phyloP scores from a whole-genome alignment of 2,888 invertebrate species.

The Candidula unifasciata region DNA sequence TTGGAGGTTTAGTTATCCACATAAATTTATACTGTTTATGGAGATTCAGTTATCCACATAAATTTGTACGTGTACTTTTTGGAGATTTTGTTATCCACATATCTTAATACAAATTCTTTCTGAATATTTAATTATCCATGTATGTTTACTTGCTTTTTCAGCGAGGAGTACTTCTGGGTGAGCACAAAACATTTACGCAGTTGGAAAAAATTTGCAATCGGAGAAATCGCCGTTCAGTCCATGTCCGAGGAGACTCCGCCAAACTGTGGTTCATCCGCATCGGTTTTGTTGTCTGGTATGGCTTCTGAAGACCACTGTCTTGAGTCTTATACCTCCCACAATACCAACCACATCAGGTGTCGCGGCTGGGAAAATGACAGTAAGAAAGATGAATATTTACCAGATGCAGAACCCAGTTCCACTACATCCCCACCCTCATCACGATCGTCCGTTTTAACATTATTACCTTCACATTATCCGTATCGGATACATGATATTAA shows the following conservation, averaged over 20 bases:
- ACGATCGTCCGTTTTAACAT: not conserved
- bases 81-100: not conserved
- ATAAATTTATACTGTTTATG: too few relatives aligned
- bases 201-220: conserved; percentile 80
- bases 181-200: conserved; percentile 81
- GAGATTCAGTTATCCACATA: too few relatives aligned
- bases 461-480: not conserved
- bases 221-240: conserved; percentile 47
- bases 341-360: not conserved
- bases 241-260: not conserved
- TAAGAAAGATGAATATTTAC: conserved; percentile 12
- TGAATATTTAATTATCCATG: not conserved
- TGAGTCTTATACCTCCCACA: not conserved
- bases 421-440: conserved; percentile 2
- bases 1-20: too few relatives aligned
- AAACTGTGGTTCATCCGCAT: not conserved
- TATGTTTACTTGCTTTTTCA: conserved; percentile 23
- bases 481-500: not conserved
- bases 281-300: not conserved
- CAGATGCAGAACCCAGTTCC: conserved; percentile 1
- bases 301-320: conserved; percentile 7
- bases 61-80: not conserved
- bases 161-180: conserved; percentile 76
- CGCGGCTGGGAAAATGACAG: not conserved
- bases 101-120: too few relatives aligned